Base-by-base conservation (phyloP, 2,113 vertebrate genomes). In the Monopterus albus region DNA sequence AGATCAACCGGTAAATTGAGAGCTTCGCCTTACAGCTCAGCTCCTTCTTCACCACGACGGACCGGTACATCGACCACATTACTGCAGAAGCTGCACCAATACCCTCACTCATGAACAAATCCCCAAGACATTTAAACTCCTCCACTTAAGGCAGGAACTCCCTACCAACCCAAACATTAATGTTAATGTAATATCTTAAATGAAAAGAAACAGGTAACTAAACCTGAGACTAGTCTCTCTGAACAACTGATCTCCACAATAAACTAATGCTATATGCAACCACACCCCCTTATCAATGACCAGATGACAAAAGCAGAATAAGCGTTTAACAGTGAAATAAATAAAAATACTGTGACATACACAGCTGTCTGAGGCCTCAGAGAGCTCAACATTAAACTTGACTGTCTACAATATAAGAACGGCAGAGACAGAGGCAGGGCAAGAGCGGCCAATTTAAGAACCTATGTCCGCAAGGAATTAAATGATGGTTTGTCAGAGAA, bases 401-500 rank as follows among this genome's bases (percentile, higher is more conserved):
- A n/a, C 33, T 46, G 31, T 62, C 20, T 49, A 4, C n/a, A 25
- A 42, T 3, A 4, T 17, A 17, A 0, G 6, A n/a, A n/a, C 40
- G 31, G 29, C 9, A 51, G 46, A 46, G 39, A 42, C 31, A 40
- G 45, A 55, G 21, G 13, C 17, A 79, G 20, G 36, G 39, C 7
- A 7, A 35, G 52, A 57, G 43, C 25, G 40, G 12, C 43, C 33
- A 55, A 43, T 46, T 26, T 5, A 46, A 53, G 18, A 53, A 6
- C 2, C 55, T 31, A 13, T 51, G 33, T 65, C 63, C 40, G 72
- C 43, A 58, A 56, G 13, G 23, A 53, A 58, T 6, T 51, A 23
- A 31, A 46, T n/a, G 57, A 42, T 40, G 31, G 39, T 60, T 72
- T 45, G 75, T 74, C 56, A 51, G 31, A 29, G 35, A 40, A 42